A percentile compares a stretch with the other conserved stretches of the same genome.
Evolutionary conservation across 2,888 invertebrate species (phyloP).

Genomic region (Exephanes ischioxanthus): DNA sequence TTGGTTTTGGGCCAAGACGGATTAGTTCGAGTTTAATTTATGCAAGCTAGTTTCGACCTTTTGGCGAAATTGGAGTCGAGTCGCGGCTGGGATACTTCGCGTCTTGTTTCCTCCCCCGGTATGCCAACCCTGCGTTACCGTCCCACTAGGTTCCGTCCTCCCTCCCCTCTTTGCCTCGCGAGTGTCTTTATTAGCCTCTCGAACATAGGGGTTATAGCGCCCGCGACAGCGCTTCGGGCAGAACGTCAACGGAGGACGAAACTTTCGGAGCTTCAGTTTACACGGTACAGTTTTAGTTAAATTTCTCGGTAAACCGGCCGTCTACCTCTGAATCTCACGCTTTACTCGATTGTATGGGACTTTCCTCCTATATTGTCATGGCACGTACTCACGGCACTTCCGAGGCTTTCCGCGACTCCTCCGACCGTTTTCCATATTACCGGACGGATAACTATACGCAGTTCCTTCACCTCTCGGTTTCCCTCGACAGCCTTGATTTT

Average conservation of each 20-base stretch:
- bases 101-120: constrained; percentile 32
- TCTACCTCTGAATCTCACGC: background rate
- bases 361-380: constrained; percentile 3
- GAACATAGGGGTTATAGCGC: constrained; percentile 22
- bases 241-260: constrained; percentile 49
- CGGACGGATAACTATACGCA: background rate
- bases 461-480: too few species aligned
- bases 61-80: constrained; percentile 66
- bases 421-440: background rate
- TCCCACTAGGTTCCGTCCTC: constrained; percentile 23
- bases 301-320: constrained; percentile 45
- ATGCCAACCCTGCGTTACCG: constrained; percentile 11
- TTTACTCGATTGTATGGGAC: constrained; percentile 12
- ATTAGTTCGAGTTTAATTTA: constrained; percentile 78
- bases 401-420: background rate
- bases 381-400: background rate
- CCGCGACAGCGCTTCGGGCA: constrained; percentile 33
- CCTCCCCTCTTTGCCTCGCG: constrained; percentile 43
- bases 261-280: constrained; percentile 54
- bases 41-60: constrained; percentile 72
- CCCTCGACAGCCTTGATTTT: too few species aligned
- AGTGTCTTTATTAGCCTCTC: constrained; percentile 60
- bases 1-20: constrained; percentile 75
- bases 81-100: constrained; percentile 37
- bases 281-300: constrained; percentile 51